Conservation (phyloP, 1,140 invertebrate genomes). For the Hycleus cichorii region DNA sequence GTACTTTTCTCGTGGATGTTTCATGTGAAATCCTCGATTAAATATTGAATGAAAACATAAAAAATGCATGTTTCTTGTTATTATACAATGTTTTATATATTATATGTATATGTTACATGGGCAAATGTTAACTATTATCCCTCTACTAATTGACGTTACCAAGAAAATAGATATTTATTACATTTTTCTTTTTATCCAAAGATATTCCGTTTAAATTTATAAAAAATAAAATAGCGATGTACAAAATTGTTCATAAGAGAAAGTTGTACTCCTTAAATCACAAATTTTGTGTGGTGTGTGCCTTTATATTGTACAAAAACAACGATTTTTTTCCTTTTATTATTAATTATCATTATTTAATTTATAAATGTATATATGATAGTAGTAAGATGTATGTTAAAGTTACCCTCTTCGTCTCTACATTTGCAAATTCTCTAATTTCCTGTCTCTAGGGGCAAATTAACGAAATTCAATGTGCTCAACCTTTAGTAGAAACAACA, state of each 20-base stretch:
- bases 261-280: conserved; percentile 19
- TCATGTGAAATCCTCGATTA: not conserved
- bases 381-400: too few species aligned
- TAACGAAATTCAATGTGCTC: too few species aligned
- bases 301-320: conserved; percentile 31
- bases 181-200: too few species aligned
- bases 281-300: conserved; percentile 22
- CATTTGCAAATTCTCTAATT: too few species aligned
- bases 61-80: conserved; percentile 14
- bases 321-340: conserved; percentile 14
- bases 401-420: too few species aligned
- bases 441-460: too few species aligned
- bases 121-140: conserved; percentile 30
- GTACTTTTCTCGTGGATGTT: not conserved
- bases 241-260: conserved; percentile 25
- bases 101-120: conserved; percentile 22
- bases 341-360: too few species aligned
- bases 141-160: conserved; percentile 26
- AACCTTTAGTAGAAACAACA: too few species aligned
- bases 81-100: conserved; percentile 19
- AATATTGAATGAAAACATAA: too few species aligned
- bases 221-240: conserved; percentile 17
- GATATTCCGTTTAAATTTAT: not conserved
- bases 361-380: too few species aligned
- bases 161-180: conserved; percentile 21